Percentiles rank a stretch among this genome's conserved stretches.
Conservation (phyloP, 1,140 invertebrate genomes). For the Zaprionus inermis region DNA sequence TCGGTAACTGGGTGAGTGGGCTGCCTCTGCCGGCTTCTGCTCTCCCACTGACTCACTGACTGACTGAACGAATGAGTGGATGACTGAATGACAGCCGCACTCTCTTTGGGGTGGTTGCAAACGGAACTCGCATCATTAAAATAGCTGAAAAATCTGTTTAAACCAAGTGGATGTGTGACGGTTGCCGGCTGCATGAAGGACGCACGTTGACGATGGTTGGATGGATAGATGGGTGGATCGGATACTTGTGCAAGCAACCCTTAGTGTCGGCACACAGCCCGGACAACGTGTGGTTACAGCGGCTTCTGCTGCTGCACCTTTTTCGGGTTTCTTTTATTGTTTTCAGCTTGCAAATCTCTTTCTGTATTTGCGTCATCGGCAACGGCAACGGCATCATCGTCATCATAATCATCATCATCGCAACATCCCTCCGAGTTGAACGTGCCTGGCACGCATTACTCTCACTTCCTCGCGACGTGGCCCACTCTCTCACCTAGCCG, state of each 20-base stretch:
- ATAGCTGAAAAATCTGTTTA: conserved; percentile 74
- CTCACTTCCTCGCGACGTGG: conserved; percentile 20
- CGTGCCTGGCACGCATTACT: conserved; percentile 70
- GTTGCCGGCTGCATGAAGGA: conserved; percentile 46
- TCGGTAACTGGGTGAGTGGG: conserved; percentile 80
- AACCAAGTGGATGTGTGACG: conserved; percentile 47
- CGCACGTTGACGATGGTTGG: background rate
- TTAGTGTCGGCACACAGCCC: background rate
- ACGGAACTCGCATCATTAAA: conserved; percentile 72
- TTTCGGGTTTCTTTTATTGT: conserved; percentile 15
- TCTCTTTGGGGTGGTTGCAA: conserved; percentile 57
- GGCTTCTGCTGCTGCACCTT: conserved; percentile 57
- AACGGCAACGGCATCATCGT: too few relatives aligned
- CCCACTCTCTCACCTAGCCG: conserved; percentile 6
- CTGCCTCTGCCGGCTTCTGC: conserved; percentile 44
- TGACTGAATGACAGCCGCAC: conserved; percentile 19
- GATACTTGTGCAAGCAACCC: conserved; percentile 55
- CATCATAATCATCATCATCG: conserved; percentile 13
- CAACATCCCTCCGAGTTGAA: conserved; percentile 31
- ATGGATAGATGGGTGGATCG: conserved; percentile 24
- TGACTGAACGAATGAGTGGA: conserved; percentile 46
- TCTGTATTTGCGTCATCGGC: conserved; percentile 63
- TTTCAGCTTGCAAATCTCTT: conserved; percentile 70
- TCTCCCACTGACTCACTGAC: conserved; percentile 74
- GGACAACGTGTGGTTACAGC: conserved; percentile 33